Base-by-base conservation (phyloP, 2,113 vertebrate genomes). In the Notothenia rossii region DNA sequence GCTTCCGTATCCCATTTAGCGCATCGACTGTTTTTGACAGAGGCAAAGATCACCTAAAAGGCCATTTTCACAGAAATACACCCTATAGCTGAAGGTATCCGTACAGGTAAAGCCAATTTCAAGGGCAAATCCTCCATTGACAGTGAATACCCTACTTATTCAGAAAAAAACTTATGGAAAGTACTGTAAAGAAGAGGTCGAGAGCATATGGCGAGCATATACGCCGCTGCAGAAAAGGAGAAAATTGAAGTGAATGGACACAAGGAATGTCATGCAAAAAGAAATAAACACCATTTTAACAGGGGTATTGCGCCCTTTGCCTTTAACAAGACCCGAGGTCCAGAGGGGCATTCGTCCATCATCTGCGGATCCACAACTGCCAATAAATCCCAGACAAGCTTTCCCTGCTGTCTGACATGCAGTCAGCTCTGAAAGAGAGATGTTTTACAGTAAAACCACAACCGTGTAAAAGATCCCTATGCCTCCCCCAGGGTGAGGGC, bases 371-470 rank as follows among this genome's bases (percentile, higher is more conserved):
- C 79, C 67, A 36, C 71, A 77, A 73, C 78, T 79, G 86, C 84
- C 89, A 85, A 83, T 91, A 92, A 92, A 92, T 85, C 67, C 81
- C 46, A 77, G 84, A 82, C 87, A 79, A 76, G 85, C 77, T 77
- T 81, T 91, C 87, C 86, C 89, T 90, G 83, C 89, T 79, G 86
- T 83, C 88, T 84, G 85, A 89, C 89, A 89, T 18, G 14, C 74
- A 68, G 82, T 77, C 71, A 14, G 81, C 0, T 36, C 78, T 78
- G 90, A 85, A 84, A 90, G 77, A 81, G 76, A 85, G 85, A 90
- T 88, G 91, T 91, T 89, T 92, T 89, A 92, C 91, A 89, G 88
- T 82, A 81, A 92, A 90, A 89, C 89, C 88, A 77, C 86, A 86
- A 79, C 36, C 74, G 10, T 90, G 88, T 93, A 89, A 93, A 90